These are phyloP conservation scores for Amazona guildingii DNA, from an alignment of 2,113 vertebrate species.

Conservation along the genomic window DNA sequence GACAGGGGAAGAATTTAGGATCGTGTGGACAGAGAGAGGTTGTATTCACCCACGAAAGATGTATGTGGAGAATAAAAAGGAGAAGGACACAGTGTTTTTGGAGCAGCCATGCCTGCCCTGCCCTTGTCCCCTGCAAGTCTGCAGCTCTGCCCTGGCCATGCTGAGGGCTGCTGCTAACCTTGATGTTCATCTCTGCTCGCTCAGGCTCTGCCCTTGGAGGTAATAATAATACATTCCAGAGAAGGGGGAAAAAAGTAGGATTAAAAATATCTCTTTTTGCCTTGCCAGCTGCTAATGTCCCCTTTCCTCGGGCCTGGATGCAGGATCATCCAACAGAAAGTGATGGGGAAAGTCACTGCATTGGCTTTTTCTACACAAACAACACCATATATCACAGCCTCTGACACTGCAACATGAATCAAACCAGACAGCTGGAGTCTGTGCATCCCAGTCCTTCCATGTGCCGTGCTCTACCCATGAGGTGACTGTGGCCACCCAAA, in stretches of 20 bases:
- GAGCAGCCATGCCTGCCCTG: neutral
- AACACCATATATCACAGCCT: neutral
- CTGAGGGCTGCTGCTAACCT: neutral
- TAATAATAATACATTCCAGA: neutral
- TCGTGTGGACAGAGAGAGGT: neutral
- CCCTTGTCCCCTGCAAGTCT: neutral
- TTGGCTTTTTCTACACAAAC: neutral
- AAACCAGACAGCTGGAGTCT: neutral
- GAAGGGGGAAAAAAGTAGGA: neutral
- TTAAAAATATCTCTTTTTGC: neutral
- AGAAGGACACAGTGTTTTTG: neutral
- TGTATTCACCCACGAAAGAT: neutral
- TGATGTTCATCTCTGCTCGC: fast-evolving
- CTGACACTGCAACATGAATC: neutral
- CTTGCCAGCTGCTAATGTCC: neutral
- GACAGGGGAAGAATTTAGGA: neutral
- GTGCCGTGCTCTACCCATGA: neutral
- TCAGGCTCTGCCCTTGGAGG: neutral
- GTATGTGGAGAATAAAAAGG: neutral
- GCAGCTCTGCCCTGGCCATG: neutral
- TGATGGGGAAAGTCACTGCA: neutral
- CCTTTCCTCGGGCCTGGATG: neutral
- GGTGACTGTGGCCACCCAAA: neutral
- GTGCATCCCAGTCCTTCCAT: neutral
- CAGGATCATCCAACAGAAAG: neutral